phyloP scores from a whole-genome alignment of 2,888 invertebrate species.

The Mamestra brassicae region DNA sequence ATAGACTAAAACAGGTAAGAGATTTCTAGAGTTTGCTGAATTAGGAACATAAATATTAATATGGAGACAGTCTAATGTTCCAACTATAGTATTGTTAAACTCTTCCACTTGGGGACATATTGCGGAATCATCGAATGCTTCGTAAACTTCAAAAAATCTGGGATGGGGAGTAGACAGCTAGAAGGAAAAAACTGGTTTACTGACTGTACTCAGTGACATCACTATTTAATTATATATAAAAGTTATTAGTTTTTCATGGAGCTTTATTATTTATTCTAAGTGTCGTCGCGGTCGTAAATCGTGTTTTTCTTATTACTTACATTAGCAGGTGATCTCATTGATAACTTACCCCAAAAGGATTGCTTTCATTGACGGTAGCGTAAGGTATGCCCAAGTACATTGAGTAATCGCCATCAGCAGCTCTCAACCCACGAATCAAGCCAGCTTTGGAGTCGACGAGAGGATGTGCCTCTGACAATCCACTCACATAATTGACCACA shows the following conservation, averaged over 20 bases:
- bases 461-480: constrained; percentile 67
- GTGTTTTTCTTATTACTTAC: neutral
- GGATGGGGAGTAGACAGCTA: constrained; percentile 69
- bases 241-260: neutral
- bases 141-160: constrained; percentile 71
- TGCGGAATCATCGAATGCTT: constrained; percentile 75
- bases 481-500: constrained; percentile 41
- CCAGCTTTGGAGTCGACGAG: constrained; percentile 74
- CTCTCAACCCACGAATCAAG: constrained; percentile 73
- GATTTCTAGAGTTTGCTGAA: constrained; percentile 67
- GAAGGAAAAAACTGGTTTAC: neutral
- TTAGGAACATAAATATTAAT: constrained; percentile 77
- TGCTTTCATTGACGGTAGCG: constrained; percentile 71
- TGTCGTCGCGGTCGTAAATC: neutral
- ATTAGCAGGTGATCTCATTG: neutral
- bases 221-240: neutral
- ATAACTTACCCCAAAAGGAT: constrained; percentile 79
- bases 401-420: constrained; percentile 74
- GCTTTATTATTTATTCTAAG: neutral
- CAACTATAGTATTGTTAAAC: constrained; percentile 64
- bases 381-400: constrained; percentile 81
- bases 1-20: constrained; percentile 76
- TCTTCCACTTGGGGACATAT: constrained; percentile 75
- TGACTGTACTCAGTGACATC: constrained; percentile 38
- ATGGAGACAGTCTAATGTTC: constrained; percentile 74